Evolutionary conservation across 2,113 vertebrate species (phyloP), one percentile per base, ranked within the genome.

Genomic region (Cyprinodon brontotheroides): DNA sequence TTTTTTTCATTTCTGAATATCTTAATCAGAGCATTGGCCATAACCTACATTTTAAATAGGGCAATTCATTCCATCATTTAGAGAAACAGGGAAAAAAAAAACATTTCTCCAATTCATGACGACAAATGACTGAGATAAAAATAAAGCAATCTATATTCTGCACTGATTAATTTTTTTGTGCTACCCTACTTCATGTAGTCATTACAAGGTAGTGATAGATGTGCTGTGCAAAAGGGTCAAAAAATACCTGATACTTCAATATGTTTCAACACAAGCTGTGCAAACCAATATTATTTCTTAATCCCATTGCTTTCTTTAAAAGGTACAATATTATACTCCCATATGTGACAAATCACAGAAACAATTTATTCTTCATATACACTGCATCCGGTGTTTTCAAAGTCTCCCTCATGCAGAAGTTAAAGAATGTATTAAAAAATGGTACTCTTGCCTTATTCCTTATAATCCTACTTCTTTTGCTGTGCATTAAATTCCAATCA

Each of bases 21-120:
- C 82, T 86, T 78, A 83, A 87, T 81, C 74, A 75, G 85, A 86
- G 83, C 81, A 83, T 71, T 72, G 47, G 53, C 60, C 66, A 75
- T 83, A 86, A 85, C 87, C 87, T 88, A 86, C 82, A 89, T 90
- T 85, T 88, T 79, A 90, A 89, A 87, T 83, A 85, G 82, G 86
- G 64, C 72, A 13, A 83, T 86, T 82, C 72, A 80, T 83, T 80
- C 60, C 74, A 78, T 83, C 77, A 84, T 80, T 85, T 78, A 76
- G 68, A 86, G 82, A 89, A 88, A 83, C 68, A 79, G 66, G 79
- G 71, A 77, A 67, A 86, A 79, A 73, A 77, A 66, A 86, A 36
- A 37, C 64, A 76, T 86, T 89, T 87, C 85, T 89, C 70, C 67
- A 84, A 88, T 79, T 82, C 86, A 71, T 40, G 47, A 11, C 61